Evolutionary conservation across 2,113 vertebrate genomes (phyloP).

Genomic region (Egretta garzetta): DNA sequence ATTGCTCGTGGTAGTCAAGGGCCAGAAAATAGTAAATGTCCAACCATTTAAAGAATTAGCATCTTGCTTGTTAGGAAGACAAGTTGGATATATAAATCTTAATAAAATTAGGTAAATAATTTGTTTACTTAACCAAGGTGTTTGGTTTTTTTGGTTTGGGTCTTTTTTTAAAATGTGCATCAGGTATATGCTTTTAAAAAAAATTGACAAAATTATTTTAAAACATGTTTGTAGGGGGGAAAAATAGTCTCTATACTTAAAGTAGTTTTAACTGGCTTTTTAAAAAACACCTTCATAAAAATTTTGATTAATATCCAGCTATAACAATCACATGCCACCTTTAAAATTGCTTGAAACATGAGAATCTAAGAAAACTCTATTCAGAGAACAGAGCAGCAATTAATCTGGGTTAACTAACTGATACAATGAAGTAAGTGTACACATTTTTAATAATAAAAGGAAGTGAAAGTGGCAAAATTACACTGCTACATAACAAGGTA

Average conservation of each 20-base stretch:
- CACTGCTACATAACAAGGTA: neutral
- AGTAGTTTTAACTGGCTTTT: neutral
- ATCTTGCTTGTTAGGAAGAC: conserved; percentile 72
- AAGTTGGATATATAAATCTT: conserved; percentile 74
- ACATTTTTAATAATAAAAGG: conserved; percentile 19
- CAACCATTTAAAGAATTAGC: conserved; percentile 84
- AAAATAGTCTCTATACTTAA: neutral
- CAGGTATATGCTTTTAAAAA: conserved; percentile 22
- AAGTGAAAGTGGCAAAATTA: conserved; percentile 10
- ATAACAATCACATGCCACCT: neutral
- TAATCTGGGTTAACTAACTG: conserved; percentile 43
- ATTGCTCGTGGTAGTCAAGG: conserved; percentile 91
- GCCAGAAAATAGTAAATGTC: conserved; percentile 85
- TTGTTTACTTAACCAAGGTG: conserved; percentile 54
- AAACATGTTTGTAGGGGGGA: neutral
- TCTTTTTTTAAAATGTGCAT: neutral
- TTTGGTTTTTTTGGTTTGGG: neutral
- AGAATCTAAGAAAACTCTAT: conserved; percentile 28
- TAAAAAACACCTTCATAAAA: neutral
- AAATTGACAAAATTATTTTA: conserved; percentile 30
- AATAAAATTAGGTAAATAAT: conserved; percentile 77
- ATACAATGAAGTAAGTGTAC: conserved; percentile 14
- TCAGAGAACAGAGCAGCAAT: neutral
- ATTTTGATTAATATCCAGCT: neutral
- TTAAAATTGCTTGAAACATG: neutral